Evolutionary conservation across 2,797 vertebrate genomes (phyloP), one percentile per base, ranked within the genome.

Genomic region (Sphenodon punctatus): DNA sequence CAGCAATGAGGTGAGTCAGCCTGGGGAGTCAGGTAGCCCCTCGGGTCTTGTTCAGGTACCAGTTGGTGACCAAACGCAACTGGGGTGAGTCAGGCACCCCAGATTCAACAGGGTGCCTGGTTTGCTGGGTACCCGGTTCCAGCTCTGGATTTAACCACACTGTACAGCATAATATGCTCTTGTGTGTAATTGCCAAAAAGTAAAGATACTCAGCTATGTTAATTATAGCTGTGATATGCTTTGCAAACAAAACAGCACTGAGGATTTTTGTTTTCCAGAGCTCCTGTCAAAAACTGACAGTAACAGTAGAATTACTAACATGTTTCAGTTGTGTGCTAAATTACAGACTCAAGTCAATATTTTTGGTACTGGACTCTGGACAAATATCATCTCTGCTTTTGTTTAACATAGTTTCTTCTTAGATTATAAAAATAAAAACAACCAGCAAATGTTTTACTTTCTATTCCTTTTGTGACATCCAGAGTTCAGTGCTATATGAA

Each of bases 301-400:
- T 51, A 51, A 63, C 25, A 63, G 39, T 67, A 53, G 71, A 89
- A 88, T 89, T 74, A 55, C 87, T 91, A 87, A 38, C 78, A 80
- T 90, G 64, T 71, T 80, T 90, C 72, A 84, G 20, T 1, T 10
- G 75, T 89, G 82, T 74, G 82, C 84, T 84, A 92, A 90, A 87
- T 81, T 60, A 45, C 72, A 79, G 83, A 66, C 73, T 69, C 42
- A 77, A 60, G 53, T 82, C 65, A 49, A 32, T 86, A 55, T 73
- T 88, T 82, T 67, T 58, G 74, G 36, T 65, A 60, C 67, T 91
- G 87, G 84, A 83, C 48, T 71, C 20, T 9, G 48, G 78, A 89
- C 80, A 90, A 89, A 81, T 85, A 85, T 85, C 58, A 73, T 91
- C 72, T 88, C 90, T 92, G 91, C 65, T 88, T 92, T 89, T 90